phyloP scores from a whole-genome alignment of 2,113 vertebrate genomes.

The Lycocorax pyrrhopterus region DNA sequence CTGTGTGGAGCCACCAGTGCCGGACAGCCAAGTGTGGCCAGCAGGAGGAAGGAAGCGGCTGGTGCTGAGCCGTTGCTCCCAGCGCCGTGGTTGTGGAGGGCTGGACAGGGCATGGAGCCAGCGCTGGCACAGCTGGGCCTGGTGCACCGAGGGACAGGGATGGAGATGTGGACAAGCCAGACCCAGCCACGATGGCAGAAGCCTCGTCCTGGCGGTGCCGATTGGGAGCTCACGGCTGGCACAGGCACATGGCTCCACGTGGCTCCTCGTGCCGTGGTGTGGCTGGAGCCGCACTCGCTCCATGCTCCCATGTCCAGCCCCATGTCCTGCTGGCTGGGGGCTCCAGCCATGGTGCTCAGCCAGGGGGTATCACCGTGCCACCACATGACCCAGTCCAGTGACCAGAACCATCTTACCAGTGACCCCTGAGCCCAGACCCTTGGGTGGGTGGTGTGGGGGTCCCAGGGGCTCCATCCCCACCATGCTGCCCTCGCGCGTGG shows the following conservation, averaged over 20 bases:
- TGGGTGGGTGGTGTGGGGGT: accelerated
- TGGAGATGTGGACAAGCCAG: background rate
- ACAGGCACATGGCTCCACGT: accelerated
- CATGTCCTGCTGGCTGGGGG: accelerated
- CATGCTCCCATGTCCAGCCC: accelerated
- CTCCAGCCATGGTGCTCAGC: background rate
- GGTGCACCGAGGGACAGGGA: accelerated
- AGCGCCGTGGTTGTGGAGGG: accelerated
- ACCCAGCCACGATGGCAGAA: accelerated
- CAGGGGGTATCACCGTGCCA: accelerated
- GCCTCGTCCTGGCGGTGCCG: accelerated
- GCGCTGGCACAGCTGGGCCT: accelerated
- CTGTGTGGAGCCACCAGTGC: accelerated
- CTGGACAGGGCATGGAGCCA: accelerated
- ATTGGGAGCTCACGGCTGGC: accelerated
- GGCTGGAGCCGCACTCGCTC: background rate
- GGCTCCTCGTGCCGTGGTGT: accelerated
- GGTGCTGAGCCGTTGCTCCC: background rate
- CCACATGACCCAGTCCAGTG: accelerated
- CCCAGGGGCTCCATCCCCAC: accelerated
- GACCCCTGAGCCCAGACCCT: background rate
- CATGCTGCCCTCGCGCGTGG: accelerated
- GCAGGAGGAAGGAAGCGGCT: background rate
- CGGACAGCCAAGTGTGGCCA: accelerated
- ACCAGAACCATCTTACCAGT: background rate